A percentile compares a stretch with the other conserved stretches of the same genome.
These are phyloP conservation scores for Plagodis dolabraria DNA, from an alignment of 2,888 invertebrate genomes.

Conservation along the genomic window DNA sequence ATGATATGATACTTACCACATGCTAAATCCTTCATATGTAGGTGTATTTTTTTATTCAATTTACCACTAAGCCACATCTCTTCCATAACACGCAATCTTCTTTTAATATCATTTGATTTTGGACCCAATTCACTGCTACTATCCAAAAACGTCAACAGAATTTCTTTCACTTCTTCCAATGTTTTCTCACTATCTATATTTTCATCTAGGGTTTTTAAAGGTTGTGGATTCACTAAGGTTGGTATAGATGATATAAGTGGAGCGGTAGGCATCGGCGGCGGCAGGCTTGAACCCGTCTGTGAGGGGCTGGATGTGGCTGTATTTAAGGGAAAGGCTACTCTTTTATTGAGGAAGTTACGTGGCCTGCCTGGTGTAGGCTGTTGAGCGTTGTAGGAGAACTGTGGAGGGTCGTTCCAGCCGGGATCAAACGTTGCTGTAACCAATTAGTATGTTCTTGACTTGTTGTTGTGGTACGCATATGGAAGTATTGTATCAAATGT, in stretches of 20 bases:
- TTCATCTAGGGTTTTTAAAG: conserved; percentile 32
- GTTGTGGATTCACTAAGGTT: conserved; percentile 32
- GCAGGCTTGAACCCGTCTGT: conserved; percentile 53
- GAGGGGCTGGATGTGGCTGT: conserved; percentile 41
- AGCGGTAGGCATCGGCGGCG: conserved; percentile 57
- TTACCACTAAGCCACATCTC: conserved; percentile 85
- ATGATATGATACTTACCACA: conserved; percentile 66
- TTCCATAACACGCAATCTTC: conserved; percentile 82
- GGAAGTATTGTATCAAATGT: conserved; percentile 1
- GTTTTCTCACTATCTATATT: conserved; percentile 60
- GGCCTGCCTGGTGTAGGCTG: conserved; percentile 69
- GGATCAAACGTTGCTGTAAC: conserved; percentile 73
- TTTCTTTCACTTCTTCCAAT: conserved; percentile 63
- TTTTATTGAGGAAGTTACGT: conserved; percentile 78
- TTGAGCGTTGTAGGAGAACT: conserved; percentile 74
- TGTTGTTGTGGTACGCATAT: neutral
- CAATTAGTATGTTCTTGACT: neutral
- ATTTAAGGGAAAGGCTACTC: conserved; percentile 80
- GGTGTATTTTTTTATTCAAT: conserved; percentile 75
- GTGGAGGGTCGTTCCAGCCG: conserved; percentile 86
- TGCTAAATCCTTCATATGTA: conserved; percentile 80
- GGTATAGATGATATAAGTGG: conserved; percentile 41
- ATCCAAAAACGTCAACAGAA: conserved; percentile 62
- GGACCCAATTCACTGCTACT: conserved; percentile 67
- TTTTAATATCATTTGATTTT: conserved; percentile 81